Percentiles rank a stretch among this genome's conserved stretches.
These are phyloP conservation scores for Prenolepis imparis DNA, from an alignment of 2,888 invertebrate genomes.

Conservation along the genomic window DNA sequence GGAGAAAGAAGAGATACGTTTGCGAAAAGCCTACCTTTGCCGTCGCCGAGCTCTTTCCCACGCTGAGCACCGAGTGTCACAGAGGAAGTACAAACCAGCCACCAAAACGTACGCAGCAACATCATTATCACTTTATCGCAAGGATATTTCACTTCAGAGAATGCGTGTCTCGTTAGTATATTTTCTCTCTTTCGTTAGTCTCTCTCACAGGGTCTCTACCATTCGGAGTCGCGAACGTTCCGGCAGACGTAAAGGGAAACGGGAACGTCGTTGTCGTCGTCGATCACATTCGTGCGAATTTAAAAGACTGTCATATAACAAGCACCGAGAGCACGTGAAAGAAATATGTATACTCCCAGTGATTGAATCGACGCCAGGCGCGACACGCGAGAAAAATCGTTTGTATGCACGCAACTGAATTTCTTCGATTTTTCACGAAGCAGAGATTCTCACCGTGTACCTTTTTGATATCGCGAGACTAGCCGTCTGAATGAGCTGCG, in stretches of 20 bases:
- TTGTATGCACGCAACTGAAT: constrained; percentile 37
- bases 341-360: constrained; percentile 23
- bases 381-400: background rate
- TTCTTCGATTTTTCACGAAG: constrained; percentile 36
- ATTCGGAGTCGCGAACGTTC: constrained; percentile 34
- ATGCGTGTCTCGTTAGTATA: constrained; percentile 30
- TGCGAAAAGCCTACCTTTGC: constrained; percentile 81
- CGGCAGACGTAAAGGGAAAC: constrained; percentile 10
- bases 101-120: constrained; percentile 82
- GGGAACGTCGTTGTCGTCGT: background rate
- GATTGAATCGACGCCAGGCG: background rate
- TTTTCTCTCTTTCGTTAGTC: background rate
- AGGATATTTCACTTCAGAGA: constrained; percentile 51
- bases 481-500: background rate
- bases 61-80: constrained; percentile 82
- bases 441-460: background rate
- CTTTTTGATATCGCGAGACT: constrained; percentile 24
- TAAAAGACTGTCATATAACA: background rate
- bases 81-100: constrained; percentile 81
- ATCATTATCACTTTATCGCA: constrained; percentile 76
- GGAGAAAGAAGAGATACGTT: background rate
- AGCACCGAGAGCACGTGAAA: constrained; percentile 27
- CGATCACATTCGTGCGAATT: constrained; percentile 26
- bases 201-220: background rate
- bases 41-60: constrained; percentile 83